A percentile compares a stretch with the other conserved stretches of the same genome.
These are phyloP conservation scores for Smittia sp. DNA, from an alignment of 2,888 invertebrate species.

Conservation along the genomic window DNA sequence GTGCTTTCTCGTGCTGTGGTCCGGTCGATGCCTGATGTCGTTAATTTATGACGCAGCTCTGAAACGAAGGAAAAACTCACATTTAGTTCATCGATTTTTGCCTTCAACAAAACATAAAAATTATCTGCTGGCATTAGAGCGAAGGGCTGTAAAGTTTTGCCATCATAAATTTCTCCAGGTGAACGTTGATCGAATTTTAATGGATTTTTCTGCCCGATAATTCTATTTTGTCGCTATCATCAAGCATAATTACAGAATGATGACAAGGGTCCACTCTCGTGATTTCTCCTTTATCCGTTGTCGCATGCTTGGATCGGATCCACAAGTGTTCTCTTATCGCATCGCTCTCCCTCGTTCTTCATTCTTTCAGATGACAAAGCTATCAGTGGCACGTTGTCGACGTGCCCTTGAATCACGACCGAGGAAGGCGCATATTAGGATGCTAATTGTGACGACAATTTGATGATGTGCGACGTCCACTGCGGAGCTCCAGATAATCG, in stretches of 20 bases:
- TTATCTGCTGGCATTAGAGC: too few relatives aligned
- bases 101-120: background rate
- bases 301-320: background rate
- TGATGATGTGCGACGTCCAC: background rate
- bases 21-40: background rate
- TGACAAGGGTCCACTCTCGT: background rate
- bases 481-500: background rate
- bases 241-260: background rate
- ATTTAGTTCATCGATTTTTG: background rate
- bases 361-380: background rate
- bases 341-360: background rate
- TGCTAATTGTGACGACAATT: constrained; percentile 10
- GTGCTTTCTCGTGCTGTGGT: background rate
- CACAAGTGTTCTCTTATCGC: background rate
- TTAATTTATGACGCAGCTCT: background rate
- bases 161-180: too few relatives aligned
- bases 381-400: background rate
- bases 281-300: background rate
- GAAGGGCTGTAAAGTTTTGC: too few relatives aligned
- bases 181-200: background rate
- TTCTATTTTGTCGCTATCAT: background rate
- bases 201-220: background rate
- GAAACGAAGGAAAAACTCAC: background rate
- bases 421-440: background rate
- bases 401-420: background rate